Base-by-base conservation (phyloP, 2,888 invertebrate genomes). In the Minunthozetes semirufus region DNA sequence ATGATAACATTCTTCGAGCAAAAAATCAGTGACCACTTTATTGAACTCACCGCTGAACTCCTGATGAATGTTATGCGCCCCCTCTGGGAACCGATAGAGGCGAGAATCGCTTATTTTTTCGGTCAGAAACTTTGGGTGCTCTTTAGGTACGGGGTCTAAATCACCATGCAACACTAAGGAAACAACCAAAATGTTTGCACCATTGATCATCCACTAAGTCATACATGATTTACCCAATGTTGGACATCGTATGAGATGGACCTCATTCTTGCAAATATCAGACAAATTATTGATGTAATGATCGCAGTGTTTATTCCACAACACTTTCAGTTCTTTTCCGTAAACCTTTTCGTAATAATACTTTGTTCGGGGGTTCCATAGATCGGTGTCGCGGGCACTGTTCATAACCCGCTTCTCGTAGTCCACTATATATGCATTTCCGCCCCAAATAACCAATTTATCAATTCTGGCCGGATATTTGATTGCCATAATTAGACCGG, bases 401-500 rank as follows among this genome's bases (percentile, higher is more conserved):
- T 61, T 27, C 17, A 73, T 15, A 1, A 25, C 19, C 29, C 42
- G n/a, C 13, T 38, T 48, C n/a, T 42, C 33, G 1, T 33, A 9
- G n/a, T 42, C 19, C 22, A 71, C 11, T 0, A 66, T 38, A 19
- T 38, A 66, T 3, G 66, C 66, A 66, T 66, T 66, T 8, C 66
- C 74, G 17, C 74, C 74, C 74, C 74, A 73, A 2, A 46, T 38
- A 9, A 66, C 74, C 8, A 84, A 78, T 46, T 80, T 81, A 9
- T 79, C 75, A 15, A 83, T 80, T 8, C 79, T 76, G 0, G 81
- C 79, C 2, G 81, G 81, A 76, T 81, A 78, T 2, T 77, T 70
- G 4, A 80, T 81, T 6, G 83, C 82, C 22, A 83, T 75, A 17
- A 83, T 80, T 78, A 83, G 72, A 13, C 79, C 82, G 1, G 81